phyloP scores from a whole-genome alignment of 2,888 invertebrate genomes.

The Formica aserva region DNA sequence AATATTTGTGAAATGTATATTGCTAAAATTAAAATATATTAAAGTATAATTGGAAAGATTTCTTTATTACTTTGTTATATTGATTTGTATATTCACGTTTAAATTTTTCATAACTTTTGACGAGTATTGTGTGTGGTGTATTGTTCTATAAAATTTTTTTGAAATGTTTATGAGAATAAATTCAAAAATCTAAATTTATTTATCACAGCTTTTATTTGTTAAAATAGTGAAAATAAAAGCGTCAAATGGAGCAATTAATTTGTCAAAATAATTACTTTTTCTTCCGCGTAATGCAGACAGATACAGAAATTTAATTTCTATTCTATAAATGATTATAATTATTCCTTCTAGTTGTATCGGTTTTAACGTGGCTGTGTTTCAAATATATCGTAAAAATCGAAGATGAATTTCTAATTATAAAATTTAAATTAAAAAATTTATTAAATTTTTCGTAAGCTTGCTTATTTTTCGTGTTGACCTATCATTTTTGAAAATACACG shows the following conservation, averaged over 20 bases:
- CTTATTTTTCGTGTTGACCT: not conserved
- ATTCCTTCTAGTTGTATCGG: not conserved
- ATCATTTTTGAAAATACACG: no score
- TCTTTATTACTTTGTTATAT: not conserved
- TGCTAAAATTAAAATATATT: not conserved
- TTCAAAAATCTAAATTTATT: slow-evolving; percentile 2
- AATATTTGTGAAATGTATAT: not conserved
- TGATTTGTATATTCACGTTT: not conserved
- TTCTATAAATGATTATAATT: not conserved
- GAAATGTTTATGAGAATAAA: not conserved
- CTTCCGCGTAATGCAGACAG: not conserved
- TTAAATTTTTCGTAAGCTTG: not conserved
- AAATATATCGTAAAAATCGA: not conserved
- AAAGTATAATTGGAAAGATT: not conserved
- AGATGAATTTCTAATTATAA: not conserved
- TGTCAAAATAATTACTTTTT: not conserved
- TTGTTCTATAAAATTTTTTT: not conserved
- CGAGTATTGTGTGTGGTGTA: not conserved
- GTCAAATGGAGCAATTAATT: not conserved
- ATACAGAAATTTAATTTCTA: not conserved
- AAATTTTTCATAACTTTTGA: not conserved
- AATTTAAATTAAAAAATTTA: not conserved
- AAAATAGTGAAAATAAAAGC: not conserved
- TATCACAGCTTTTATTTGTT: not conserved
- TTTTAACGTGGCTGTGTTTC: not conserved